Evolutionary conservation across 2,797 vertebrate genomes (phyloP).

Genomic region (Diplodus sargus): DNA sequence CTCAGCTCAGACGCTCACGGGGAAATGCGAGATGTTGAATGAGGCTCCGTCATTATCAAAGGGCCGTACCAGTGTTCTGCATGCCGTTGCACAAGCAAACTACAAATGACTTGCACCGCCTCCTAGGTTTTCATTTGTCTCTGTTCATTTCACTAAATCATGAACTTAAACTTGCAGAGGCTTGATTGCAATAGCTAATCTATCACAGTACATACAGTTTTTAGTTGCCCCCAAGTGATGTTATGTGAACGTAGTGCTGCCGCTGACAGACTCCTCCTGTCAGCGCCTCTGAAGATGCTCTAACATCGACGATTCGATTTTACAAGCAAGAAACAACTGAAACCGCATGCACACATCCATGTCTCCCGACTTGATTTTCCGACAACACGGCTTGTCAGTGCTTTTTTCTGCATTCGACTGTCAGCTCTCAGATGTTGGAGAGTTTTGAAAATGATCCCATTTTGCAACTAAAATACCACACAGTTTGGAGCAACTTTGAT

Average conservation of each 20-base stretch:
- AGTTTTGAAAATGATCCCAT: slow-evolving; percentile 51
- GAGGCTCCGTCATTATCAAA: slow-evolving; percentile 2
- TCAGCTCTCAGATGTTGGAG: slow-evolving; percentile 45
- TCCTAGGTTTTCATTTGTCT: neutral
- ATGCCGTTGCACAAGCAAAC: neutral
- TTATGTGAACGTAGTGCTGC: slow-evolving; percentile 28
- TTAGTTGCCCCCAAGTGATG: slow-evolving; percentile 43
- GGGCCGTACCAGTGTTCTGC: neutral
- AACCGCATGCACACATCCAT: slow-evolving; percentile 34
- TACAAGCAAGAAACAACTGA: slow-evolving; percentile 22
- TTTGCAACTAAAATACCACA: slow-evolving; percentile 37
- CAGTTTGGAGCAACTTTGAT: slow-evolving; percentile 21
- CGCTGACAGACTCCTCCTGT: slow-evolving; percentile 25
- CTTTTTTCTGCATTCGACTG: slow-evolving; percentile 39
- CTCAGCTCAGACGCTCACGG: slow-evolving; percentile 18
- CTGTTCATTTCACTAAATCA: slow-evolving; percentile 15
- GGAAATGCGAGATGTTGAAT: slow-evolving; percentile 15
- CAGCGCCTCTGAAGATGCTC: slow-evolving; percentile 34
- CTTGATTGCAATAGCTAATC: slow-evolving; percentile 27
- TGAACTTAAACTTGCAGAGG: slow-evolving; percentile 14
- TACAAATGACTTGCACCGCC: neutral
- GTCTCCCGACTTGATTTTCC: slow-evolving; percentile 63
- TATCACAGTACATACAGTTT: slow-evolving; percentile 9
- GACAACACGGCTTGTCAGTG: slow-evolving; percentile 47
- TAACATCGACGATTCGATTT: slow-evolving; percentile 32